These are phyloP conservation scores for Gasteruption jaculator DNA, from an alignment of 2,888 invertebrate genomes.

Conservation along the genomic window DNA sequence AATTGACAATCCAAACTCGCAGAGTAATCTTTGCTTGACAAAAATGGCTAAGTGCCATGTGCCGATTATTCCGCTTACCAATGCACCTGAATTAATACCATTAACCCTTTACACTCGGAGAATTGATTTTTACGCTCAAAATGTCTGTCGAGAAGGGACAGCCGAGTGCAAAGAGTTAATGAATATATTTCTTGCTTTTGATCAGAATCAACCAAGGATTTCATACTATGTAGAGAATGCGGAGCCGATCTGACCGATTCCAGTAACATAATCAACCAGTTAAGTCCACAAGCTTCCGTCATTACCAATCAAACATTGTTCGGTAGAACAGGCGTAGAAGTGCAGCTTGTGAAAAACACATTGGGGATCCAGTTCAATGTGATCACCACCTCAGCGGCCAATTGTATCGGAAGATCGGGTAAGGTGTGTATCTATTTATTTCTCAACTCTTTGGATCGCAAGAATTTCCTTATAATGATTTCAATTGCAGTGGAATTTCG, in stretches of 20 bases:
- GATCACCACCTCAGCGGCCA: slow-evolving; percentile 55
- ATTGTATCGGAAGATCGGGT: slow-evolving; percentile 55
- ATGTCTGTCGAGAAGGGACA: no score
- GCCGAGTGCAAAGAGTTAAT: no score
- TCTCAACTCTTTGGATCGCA: slow-evolving; percentile 8
- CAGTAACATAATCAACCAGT: slow-evolving; percentile 54
- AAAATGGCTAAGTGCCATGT: no score
- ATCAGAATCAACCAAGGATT: no score
- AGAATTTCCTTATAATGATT: slow-evolving; percentile 5
- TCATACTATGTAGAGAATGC: slow-evolving; percentile 58
- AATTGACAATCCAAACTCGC: no score
- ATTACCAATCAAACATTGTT: slow-evolving; percentile 55
- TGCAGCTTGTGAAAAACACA: slow-evolving; percentile 58
- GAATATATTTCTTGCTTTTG: no score
- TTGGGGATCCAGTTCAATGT: slow-evolving; percentile 57
- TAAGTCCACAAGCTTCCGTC: slow-evolving; percentile 54
- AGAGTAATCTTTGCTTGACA: no score
- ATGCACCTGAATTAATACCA: no score
- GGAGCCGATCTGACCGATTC: slow-evolving; percentile 59
- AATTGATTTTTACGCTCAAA: no score
- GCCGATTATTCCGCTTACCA: no score
- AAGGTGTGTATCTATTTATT: slow-evolving; percentile 44
- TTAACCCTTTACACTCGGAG: no score
- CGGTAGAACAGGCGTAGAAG: slow-evolving; percentile 55
- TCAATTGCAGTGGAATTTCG: slow-evolving; percentile 54